These are phyloP conservation scores for Stegodyphus dumicola DNA, from an alignment of 1,140 invertebrate species.

Conservation along the genomic window DNA sequence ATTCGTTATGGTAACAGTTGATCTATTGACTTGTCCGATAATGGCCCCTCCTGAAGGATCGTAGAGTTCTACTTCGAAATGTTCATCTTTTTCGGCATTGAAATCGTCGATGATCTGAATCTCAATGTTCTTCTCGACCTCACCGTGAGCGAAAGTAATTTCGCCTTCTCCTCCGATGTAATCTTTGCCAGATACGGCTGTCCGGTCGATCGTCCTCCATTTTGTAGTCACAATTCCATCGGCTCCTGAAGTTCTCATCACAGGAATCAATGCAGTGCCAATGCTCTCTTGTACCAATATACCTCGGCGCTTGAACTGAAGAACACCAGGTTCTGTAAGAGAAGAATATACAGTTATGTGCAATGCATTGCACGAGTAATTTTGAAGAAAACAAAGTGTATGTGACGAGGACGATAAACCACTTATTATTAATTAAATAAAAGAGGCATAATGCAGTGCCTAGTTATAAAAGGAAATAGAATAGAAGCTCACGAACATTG, in stretches of 20 bases:
- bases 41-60: conserved; percentile 72
- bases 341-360: too few relatives aligned
- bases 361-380: too few relatives aligned
- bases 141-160: conserved; percentile 74
- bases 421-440: too few relatives aligned
- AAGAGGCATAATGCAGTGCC: too few relatives aligned
- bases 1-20: conserved; percentile 77
- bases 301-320: conserved; percentile 74
- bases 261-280: conserved; percentile 72
- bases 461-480: too few relatives aligned
- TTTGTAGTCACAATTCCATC: conserved; percentile 73
- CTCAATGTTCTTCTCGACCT: conserved; percentile 71
- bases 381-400: too few relatives aligned
- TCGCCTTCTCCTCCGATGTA: conserved; percentile 72
- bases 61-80: conserved; percentile 75
- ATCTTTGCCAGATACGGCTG: conserved; percentile 73
- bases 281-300: conserved; percentile 75
- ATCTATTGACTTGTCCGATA: conserved; percentile 72
- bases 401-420: too few relatives aligned
- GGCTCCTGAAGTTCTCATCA: conserved; percentile 72
- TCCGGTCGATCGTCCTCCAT: conserved; percentile 75
- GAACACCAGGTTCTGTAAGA: conserved; percentile 73
- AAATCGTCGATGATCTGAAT: conserved; percentile 76
- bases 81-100: conserved; percentile 76
- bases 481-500: too few relatives aligned